Percentiles rank a stretch among this genome's conserved stretches.
phyloP scores from a whole-genome alignment of 2,113 vertebrate species.

The Microcebus tavaratra region DNA sequence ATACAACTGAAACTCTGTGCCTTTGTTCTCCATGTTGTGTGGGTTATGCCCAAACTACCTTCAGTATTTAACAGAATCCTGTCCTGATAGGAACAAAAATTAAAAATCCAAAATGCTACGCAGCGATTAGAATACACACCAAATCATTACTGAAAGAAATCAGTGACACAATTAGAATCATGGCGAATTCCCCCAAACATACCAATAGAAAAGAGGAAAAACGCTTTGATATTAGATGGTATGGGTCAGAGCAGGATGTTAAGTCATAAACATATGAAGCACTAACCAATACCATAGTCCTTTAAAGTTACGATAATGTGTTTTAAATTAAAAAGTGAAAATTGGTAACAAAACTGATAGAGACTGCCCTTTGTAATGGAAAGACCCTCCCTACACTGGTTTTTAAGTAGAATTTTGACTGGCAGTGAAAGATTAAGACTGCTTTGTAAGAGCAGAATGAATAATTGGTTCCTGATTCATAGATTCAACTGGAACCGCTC shows the following conservation, averaged over 20 bases:
- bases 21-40: not conserved
- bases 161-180: not conserved
- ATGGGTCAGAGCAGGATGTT: not conserved
- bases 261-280: not conserved
- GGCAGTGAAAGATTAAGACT: slow-evolving; percentile 42
- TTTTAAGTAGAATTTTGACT: slow-evolving; percentile 53
- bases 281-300: not conserved
- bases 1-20: not conserved
- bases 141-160: not conserved
- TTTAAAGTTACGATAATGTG: not conserved
- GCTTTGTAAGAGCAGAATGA: slow-evolving; percentile 17
- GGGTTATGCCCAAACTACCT: not conserved
- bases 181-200: not conserved
- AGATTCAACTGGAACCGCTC: slow-evolving; percentile 57
- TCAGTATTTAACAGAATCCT: not conserved
- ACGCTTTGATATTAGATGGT: not conserved
- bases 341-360: not conserved
- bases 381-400: not conserved
- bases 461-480: slow-evolving; percentile 54
- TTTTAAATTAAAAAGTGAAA: slow-evolving; percentile 19
- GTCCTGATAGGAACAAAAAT: not conserved
- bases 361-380: not conserved
- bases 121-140: not conserved
- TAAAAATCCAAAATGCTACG: not conserved
- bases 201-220: not conserved